These are phyloP conservation scores for Agrochola macilenta DNA, from an alignment of 2,888 invertebrate genomes.

Conservation along the genomic window DNA sequence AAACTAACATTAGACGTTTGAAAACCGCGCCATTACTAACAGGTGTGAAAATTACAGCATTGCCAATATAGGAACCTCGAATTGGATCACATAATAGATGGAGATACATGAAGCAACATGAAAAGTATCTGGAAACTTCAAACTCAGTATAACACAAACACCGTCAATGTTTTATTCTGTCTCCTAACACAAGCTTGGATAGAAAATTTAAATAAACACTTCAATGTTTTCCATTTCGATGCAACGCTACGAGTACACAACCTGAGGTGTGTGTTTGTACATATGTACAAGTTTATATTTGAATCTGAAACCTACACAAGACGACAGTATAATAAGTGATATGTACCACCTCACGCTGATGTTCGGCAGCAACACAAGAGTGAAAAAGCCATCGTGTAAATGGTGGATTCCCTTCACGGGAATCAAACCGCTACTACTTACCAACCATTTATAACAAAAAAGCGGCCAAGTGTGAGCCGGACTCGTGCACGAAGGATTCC, in stretches of 20 bases:
- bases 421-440: not conserved
- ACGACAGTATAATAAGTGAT: not conserved
- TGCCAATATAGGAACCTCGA: no score
- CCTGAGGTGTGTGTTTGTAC: not conserved
- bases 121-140: not conserved
- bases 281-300: constrained; percentile 9
- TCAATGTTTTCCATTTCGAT: constrained; percentile 40
- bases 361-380: no score
- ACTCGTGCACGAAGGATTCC: no score
- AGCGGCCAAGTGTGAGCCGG: no score
- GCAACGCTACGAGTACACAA: no score
- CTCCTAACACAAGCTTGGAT: not conserved
- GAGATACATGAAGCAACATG: not conserved
- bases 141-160: not conserved
- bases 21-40: no score
- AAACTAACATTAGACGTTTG: no score
- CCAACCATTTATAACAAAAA: not conserved
- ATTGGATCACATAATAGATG: no score
- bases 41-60: no score
- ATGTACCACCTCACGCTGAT: no score
- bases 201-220: constrained; percentile 50
- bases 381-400: no score
- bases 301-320: not conserved
- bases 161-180: constrained; percentile 40
- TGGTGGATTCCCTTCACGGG: not conserved